phyloP scores from a whole-genome alignment of 2,113 vertebrate genomes.

The Notiomystis cincta region DNA sequence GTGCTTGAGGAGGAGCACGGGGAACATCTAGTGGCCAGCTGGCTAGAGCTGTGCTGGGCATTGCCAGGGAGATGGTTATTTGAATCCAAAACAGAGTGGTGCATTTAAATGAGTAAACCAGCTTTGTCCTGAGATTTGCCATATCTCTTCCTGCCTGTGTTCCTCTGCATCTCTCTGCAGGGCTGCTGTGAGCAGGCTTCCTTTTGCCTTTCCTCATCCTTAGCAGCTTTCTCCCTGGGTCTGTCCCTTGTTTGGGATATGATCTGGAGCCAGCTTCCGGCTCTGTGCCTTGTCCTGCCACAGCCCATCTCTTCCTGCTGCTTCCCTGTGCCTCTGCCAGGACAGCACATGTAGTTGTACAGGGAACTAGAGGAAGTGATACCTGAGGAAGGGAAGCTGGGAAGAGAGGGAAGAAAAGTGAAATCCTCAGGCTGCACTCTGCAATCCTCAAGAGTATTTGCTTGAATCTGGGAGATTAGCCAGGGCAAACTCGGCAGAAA shows the following conservation, averaged over 20 bases:
- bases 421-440: not conserved
- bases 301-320: not conserved
- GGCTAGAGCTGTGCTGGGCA: not conserved
- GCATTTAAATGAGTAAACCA: not conserved
- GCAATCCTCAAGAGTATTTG: not conserved
- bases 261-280: not conserved
- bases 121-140: not conserved
- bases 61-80: not conserved
- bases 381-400: not conserved
- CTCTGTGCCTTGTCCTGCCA: not conserved
- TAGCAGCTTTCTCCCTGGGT: not conserved
- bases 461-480: not conserved
- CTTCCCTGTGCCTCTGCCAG: not conserved
- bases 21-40: conserved; percentile 66
- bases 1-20: not conserved
- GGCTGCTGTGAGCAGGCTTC: not conserved
- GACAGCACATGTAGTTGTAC: not conserved
- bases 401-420: not conserved
- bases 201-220: not conserved
- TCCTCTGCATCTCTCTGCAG: not conserved
- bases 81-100: not conserved
- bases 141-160: not conserved
- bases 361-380: not conserved
- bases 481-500: not conserved
- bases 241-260: not conserved